phyloP scores from a whole-genome alignment of 2,797 vertebrate genomes.

The Onychomys leucogaster region DNA sequence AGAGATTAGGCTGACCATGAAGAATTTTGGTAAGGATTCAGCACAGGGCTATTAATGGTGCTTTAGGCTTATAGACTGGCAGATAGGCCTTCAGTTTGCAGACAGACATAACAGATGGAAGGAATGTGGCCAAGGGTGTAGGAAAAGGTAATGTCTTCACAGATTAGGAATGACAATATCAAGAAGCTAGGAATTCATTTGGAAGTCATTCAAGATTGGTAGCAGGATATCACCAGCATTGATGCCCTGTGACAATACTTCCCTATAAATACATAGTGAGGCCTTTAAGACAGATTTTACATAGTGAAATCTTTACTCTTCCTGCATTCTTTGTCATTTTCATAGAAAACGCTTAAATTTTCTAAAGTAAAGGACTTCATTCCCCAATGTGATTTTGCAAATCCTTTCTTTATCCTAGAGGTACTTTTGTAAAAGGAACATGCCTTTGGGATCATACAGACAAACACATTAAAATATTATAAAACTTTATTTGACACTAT shows the following conservation, averaged over 20 bases:
- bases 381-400: background rate
- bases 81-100: background rate
- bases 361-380: conserved; percentile 15
- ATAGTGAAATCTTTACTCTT: background rate
- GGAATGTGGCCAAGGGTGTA: background rate
- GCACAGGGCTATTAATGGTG: background rate
- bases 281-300: background rate
- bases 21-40: background rate
- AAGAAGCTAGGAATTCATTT: conserved; percentile 1
- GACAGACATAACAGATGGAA: background rate
- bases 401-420: background rate
- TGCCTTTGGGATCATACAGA: background rate
- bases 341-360: conserved; percentile 33
- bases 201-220: background rate
- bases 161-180: background rate
- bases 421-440: background rate
- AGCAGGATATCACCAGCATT: background rate
- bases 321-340: conserved; percentile 28
- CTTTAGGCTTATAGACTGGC: background rate
- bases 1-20: background rate
- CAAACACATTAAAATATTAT: background rate
- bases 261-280: background rate
- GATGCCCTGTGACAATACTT: background rate
- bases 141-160: background rate
- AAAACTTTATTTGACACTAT: background rate